Base-by-base conservation (phyloP, 2,113 vertebrate genomes). In the Oplegnathus fasciatus region DNA sequence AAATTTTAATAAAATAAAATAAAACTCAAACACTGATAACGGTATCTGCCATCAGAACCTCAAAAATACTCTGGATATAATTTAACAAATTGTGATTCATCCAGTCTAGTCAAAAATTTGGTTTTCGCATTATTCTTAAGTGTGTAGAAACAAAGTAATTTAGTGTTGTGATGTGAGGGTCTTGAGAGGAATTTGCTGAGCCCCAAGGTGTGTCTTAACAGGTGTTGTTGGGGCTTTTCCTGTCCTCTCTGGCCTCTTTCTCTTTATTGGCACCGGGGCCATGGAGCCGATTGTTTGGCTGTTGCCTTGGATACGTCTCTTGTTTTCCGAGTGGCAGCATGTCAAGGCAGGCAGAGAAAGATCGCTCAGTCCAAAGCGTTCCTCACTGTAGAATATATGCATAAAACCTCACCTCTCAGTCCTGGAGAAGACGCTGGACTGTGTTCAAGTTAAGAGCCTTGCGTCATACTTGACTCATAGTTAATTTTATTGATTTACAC, bases 251-350 rank as follows among this genome's bases (percentile, higher is more conserved):
- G 83, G 75, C 87, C 86, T 84, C 79, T 75, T 58, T 87, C 54
- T 77, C 75, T 88, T 85, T 92, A 82, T 88, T 91, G 92, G 89
- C 89, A 88, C 68, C 17, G 37, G 50, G 69, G 68, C 75, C 46
- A 72, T 82, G 87, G 88, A 87, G 88, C 71, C 83, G 72, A 92
- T 94, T 95, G 93, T 95, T 94, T 89, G 92, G 72, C 88, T 72
- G 94, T 94, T 89, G 90, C 92, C 92, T 24, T 32, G 89, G 94
- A 85, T 67, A 93, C 82, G 14, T 72, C 85, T 87, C 90, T 91
- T 95, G 92, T 94, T 95, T 94, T 91, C 84, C 80, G 62, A 83
- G 87, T 84, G 84, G 79, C 85, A 67, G 89, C 95, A 20, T 93
- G 94, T 95, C 84, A 72, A 82, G 86, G 86, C 95, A 94, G 92